These are phyloP conservation scores for Pseudopipra pipra DNA, from an alignment of 2,113 vertebrate species.

Conservation along the genomic window DNA sequence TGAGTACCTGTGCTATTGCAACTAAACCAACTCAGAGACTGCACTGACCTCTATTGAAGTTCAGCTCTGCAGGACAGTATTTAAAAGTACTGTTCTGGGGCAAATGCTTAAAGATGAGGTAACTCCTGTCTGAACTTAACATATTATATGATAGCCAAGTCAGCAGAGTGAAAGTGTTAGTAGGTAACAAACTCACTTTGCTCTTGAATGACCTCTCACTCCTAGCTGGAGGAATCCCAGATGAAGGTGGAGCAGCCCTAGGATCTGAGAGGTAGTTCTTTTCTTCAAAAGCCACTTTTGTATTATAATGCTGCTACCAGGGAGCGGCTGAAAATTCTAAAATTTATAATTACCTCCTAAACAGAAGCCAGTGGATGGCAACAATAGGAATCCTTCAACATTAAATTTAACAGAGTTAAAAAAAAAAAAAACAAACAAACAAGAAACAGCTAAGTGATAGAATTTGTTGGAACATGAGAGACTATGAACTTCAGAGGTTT, in stretches of 20 bases:
- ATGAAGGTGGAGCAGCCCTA: not conserved
- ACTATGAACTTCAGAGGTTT: not conserved
- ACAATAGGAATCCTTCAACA: not conserved
- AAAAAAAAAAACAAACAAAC: no score
- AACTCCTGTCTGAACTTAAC: not conserved
- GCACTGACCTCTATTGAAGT: not conserved
- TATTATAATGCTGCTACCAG: not conserved
- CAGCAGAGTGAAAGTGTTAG: not conserved
- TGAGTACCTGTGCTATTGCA: not conserved
- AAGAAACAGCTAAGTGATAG: not conserved
- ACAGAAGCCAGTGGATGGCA: not conserved
- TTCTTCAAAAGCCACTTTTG: not conserved
- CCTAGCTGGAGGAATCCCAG: not conserved
- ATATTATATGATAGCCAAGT: not conserved
- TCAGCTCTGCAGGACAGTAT: not conserved
- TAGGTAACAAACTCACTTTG: not conserved
- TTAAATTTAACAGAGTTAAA: not conserved
- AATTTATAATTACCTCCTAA: not conserved
- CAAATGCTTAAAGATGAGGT: not conserved
- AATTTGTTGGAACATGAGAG: not conserved
- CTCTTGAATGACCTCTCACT: not conserved
- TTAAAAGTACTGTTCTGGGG: not conserved
- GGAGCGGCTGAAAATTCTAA: not conserved
- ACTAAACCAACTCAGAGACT: not conserved
- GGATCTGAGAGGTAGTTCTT: not conserved